Evolutionary conservation across 1,140 invertebrate genomes (phyloP), one percentile per base, ranked within the genome.

Genomic region (Venturia canescens): DNA sequence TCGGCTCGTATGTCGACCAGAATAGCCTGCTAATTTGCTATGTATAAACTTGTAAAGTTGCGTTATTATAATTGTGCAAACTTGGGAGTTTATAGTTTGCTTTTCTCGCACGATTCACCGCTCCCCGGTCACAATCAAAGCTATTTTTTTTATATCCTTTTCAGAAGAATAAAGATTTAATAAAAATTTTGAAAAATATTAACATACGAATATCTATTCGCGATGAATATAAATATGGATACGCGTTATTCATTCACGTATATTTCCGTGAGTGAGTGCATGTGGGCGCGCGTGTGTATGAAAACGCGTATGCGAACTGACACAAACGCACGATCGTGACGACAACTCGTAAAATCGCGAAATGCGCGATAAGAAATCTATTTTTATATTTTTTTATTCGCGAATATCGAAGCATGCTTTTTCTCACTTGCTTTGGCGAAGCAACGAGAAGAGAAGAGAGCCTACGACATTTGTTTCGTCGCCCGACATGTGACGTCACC

Each of bases 61-160:
- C 60, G 23, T 63, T 63, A 63, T 63, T n/a, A n/a, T 63, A 63
- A 26, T 63, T 21, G 60, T 63, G 60, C 60, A 63, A 63, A 63
- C 21, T 26, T 26, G 0, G n/a, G 2, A 63, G n/a, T 63, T 63
- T 63, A n/a, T n/a, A 27, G 60, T 63, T 63, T 11, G n/a, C 60
- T 7, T 63, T 26, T 63, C 60, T 63, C 60, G n/a, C 60, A 5
- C 60, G 60, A 15, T 26, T 26, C 6, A 23, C 38, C 38, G 60
- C 60, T 26, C 11, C 3, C 11, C 3, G 13, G 13, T 44, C 38
- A 44, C 21, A 23, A 60, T 27, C 23, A 23, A 63, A 63, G 23
- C 23, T 23, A 63, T 63, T 63, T 57, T n/a, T 57, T 23, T 23
- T 4, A 53, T 53, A 11, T n/a, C 11, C 7, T 53, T 63, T 23